These are phyloP conservation scores for Tinea semifulvella DNA, from an alignment of 2,888 invertebrate genomes.

Conservation along the genomic window DNA sequence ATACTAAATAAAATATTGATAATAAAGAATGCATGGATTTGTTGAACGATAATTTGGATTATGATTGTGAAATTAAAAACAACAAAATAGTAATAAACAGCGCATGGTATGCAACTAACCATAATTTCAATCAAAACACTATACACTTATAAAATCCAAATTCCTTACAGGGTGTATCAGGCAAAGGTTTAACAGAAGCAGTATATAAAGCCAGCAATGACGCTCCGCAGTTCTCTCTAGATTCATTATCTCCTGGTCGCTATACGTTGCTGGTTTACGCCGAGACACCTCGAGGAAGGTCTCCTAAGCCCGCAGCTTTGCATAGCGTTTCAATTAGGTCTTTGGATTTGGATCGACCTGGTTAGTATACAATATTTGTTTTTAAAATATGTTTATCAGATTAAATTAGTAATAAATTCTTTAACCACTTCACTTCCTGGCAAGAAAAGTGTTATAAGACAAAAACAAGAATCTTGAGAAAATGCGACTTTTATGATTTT, in stretches of 20 bases:
- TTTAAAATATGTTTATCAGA: background rate
- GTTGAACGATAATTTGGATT: no score
- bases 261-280: constrained; percentile 85
- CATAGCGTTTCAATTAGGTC: constrained; percentile 64
- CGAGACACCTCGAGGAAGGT: constrained; percentile 82
- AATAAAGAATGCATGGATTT: no score
- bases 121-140: no score
- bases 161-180: constrained; percentile 51
- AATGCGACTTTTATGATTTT: no score
- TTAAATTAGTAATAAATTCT: background rate
- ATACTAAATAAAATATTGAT: no score
- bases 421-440: background rate
- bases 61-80: no score
- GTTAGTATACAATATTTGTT: constrained; percentile 26
- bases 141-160: no score
- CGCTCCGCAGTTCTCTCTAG: constrained; percentile 75
- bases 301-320: constrained; percentile 75
- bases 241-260: constrained; percentile 77
- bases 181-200: constrained; percentile 61
- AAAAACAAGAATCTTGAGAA: no score
- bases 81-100: no score
- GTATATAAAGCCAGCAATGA: constrained; percentile 71
- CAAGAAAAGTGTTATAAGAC: background rate
- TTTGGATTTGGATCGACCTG: constrained; percentile 44
- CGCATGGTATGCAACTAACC: no score